A percentile compares a stretch with the other conserved stretches of the same genome.
These are phyloP conservation scores for Drosophila dives DNA, from an alignment of 2,888 invertebrate species.

Conservation along the genomic window DNA sequence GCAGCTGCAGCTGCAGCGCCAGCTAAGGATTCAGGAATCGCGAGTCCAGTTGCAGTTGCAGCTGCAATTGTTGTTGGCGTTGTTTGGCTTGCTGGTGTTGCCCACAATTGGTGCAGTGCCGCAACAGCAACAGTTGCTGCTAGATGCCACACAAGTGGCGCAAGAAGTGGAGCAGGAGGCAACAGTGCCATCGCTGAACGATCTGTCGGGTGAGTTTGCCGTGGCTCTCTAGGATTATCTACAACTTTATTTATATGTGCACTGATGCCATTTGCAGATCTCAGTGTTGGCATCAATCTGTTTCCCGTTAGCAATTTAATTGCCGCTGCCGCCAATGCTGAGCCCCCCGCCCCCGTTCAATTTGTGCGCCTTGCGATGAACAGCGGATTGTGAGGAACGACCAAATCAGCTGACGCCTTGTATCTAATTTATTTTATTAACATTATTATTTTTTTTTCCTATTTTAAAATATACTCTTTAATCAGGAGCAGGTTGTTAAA, in stretches of 20 bases:
- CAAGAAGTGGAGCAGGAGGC: slow-evolving; percentile 28
- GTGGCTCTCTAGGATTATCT: not conserved
- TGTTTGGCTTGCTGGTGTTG: slow-evolving; percentile 25
- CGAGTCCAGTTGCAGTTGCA: not conserved
- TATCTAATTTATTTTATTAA: slow-evolving; percentile 12
- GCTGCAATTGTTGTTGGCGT: slow-evolving; percentile 21
- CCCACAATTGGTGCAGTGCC: slow-evolving; percentile 44
- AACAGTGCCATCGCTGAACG: slow-evolving; percentile 39
- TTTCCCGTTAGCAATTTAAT: slow-evolving; percentile 68
- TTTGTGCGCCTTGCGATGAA: slow-evolving; percentile 72
- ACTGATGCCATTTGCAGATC: slow-evolving; percentile 39
- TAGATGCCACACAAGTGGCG: slow-evolving; percentile 28
- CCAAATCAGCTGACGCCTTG: slow-evolving; percentile 22
- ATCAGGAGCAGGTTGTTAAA: slow-evolving; percentile 1
- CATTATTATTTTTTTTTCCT: not conserved
- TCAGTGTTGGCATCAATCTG: slow-evolving; percentile 68
- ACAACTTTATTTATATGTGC: not conserved
- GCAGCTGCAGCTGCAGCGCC: slow-evolving; percentile 16
- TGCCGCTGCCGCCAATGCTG: slow-evolving; percentile 70
- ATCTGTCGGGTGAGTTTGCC: slow-evolving; percentile 61
- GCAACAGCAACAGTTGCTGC: slow-evolving; percentile 57
- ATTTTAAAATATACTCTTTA: slow-evolving; percentile 4
- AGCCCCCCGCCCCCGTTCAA: slow-evolving; percentile 70
- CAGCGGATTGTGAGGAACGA: slow-evolving; percentile 68
- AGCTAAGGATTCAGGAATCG: not conserved